Evolutionary conservation across 2,888 invertebrate genomes (phyloP).

Genomic region (Mycalesis mineus): DNA sequence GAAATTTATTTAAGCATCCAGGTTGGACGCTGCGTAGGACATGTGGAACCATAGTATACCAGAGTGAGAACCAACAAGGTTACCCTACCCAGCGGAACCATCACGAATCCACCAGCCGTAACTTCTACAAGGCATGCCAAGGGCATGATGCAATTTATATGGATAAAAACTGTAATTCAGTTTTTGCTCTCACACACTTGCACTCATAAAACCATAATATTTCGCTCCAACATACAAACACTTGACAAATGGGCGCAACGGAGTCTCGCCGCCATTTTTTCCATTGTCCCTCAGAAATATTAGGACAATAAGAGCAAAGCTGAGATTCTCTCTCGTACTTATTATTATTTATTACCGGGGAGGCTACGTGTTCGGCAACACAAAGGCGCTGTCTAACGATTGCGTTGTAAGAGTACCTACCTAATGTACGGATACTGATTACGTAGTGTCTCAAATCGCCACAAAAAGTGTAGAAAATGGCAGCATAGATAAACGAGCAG

Average conservation of each 20-base stretch:
- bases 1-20: too few relatives aligned
- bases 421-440: not conserved
- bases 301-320: constrained; percentile 14
- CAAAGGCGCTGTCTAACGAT: constrained; percentile 3
- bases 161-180: not conserved
- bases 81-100: too few relatives aligned
- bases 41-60: too few relatives aligned
- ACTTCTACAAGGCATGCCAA: too few relatives aligned
- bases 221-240: constrained; percentile 21
- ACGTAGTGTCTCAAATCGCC: not conserved
- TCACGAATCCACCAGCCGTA: too few relatives aligned
- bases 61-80: too few relatives aligned
- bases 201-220: constrained; percentile 14
- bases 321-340: constrained; percentile 9
- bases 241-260: constrained; percentile 27
- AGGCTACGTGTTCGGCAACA: not conserved
- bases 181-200: not conserved
- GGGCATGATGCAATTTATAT: not conserved
- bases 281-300: constrained; percentile 26
- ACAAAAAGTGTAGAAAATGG: too few relatives aligned
- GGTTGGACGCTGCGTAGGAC: too few relatives aligned
- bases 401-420: not conserved
- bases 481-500: too few relatives aligned
- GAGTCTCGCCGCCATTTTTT: constrained; percentile 22
- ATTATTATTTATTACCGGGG: constrained; percentile 15